phyloP scores from a whole-genome alignment of 1,140 invertebrate species.

The Ips nitidus region DNA sequence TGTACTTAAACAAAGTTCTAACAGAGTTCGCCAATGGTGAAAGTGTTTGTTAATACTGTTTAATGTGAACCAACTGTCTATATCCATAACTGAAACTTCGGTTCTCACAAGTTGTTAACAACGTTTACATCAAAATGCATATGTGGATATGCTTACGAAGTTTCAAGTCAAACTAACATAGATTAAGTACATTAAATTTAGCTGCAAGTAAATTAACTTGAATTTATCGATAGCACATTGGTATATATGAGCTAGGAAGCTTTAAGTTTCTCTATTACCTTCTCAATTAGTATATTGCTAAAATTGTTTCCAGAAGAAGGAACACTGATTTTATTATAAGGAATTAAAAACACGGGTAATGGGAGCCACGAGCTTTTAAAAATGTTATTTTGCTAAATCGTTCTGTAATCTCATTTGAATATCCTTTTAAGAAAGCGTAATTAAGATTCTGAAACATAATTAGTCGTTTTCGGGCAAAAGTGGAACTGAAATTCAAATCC shows the following conservation, averaged over 20 bases:
- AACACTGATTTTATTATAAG: constrained; percentile 11
- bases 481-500: constrained; percentile 18
- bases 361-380: constrained; percentile 4
- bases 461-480: constrained; percentile 3
- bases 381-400: constrained; percentile 22
- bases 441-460: constrained; percentile 26
- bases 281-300: constrained; percentile 2
- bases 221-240: constrained; percentile 13
- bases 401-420: constrained; percentile 19
- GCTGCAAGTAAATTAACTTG: constrained; percentile 8
- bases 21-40: not conserved
- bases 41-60: constrained; percentile 10
- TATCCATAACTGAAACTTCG: constrained; percentile 19
- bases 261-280: constrained; percentile 3
- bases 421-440: constrained; percentile 14
- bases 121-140: constrained; percentile 23
- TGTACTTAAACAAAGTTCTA: not conserved
- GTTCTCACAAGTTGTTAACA: constrained; percentile 5
- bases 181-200: constrained; percentile 18
- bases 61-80: constrained; percentile 12
- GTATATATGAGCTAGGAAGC: not conserved
- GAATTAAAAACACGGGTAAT: constrained; percentile 8
- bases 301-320: constrained; percentile 6
- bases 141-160: constrained; percentile 20
- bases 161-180: constrained; percentile 16